Percentiles rank a stretch among this genome's conserved stretches.
phyloP scores from a whole-genome alignment of 1,140 invertebrate species.

The Physella acuta region DNA sequence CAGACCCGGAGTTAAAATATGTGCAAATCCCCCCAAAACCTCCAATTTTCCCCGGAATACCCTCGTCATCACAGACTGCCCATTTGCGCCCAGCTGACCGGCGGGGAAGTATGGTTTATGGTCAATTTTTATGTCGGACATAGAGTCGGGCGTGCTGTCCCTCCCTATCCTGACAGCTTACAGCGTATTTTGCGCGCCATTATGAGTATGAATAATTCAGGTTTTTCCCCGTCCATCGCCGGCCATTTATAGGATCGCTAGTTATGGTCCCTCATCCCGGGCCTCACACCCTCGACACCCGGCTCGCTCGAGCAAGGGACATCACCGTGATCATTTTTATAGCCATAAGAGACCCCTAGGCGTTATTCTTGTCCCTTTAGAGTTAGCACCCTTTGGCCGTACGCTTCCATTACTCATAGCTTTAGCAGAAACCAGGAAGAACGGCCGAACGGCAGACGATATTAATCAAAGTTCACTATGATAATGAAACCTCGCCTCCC shows the following conservation, averaged over 20 bases:
- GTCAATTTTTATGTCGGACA: constrained; percentile 2
- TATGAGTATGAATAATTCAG: constrained; percentile 25
- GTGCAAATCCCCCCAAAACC: constrained; percentile 11
- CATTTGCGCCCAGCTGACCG: not conserved
- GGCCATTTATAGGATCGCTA: not conserved
- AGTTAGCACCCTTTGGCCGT: too few relatives aligned
- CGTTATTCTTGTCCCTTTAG: not conserved
- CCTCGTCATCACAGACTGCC: constrained; percentile 12
- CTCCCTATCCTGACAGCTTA: constrained; percentile 18
- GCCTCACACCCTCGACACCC: not conserved
- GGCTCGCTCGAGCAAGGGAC: constrained; percentile 8
- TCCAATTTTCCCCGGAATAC: constrained; percentile 14
- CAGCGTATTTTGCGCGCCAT: constrained; percentile 16
- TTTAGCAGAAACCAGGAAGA: too few relatives aligned
- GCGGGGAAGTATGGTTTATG: constrained; percentile 17
- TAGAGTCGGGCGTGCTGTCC: not conserved
- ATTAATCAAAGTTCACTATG: too few relatives aligned
- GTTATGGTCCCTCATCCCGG: not conserved
- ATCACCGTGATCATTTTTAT: constrained; percentile 19
- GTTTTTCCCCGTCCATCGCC: not conserved
- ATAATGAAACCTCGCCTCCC: too few relatives aligned
- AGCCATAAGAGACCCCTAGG: constrained; percentile 1
- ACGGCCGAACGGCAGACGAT: too few relatives aligned
- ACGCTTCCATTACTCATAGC: too few relatives aligned
- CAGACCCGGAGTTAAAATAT: constrained; percentile 8